Evolutionary conservation across 2,888 invertebrate genomes (phyloP), one percentile per base, ranked within the genome.

Genomic region (Trissonchulus latispiculum): DNA sequence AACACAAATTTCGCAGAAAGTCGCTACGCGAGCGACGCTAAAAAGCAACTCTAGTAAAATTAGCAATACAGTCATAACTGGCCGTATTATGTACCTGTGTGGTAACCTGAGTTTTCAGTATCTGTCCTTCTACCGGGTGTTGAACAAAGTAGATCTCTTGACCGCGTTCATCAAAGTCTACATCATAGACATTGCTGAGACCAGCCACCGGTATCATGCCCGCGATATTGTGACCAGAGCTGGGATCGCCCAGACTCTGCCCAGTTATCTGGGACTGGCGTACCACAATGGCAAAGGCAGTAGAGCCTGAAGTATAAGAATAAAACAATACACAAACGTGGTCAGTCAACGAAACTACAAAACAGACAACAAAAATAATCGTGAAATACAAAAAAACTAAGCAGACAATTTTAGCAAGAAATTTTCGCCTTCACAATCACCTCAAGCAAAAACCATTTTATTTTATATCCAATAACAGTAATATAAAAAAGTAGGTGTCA

Each of bases 131-230:
- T n/a, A 79, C 78, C 1, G 79, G 77, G 73, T 81, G 81, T 75
- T 82, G 82, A 74, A 83, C 75, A 71, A 82, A 95, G 85, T 90
- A 95, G 8, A 97, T 86, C 69, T 87, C 89, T 79, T 90, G 90
- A 0, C 90, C 90, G 81, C 89, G 89, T 29, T 92, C 89, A 82
- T 99, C 96, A 82, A 91, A 97, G 83, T 96, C 96, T 73, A 96
- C 87, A 77, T 93, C 92, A 1, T 90, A 88, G 33, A 93, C 95
- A 77, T 91, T 90, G 61, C 77, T 77, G 37, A 84, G 78, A 2
- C 83, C 83, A 15, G 82, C 80, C 28, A 85, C 77, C 1, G 85
- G 84, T 0, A 84, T 79, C 75, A 84, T 80, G 68, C 81, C 80
- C 64, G 79, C 74, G 28, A 81, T 76, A 8, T 23, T 32, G 18